Evolutionary conservation across 2,888 invertebrate genomes (phyloP), one percentile per base, ranked within the genome.

Genomic region (Sipunculus nudus): DNA sequence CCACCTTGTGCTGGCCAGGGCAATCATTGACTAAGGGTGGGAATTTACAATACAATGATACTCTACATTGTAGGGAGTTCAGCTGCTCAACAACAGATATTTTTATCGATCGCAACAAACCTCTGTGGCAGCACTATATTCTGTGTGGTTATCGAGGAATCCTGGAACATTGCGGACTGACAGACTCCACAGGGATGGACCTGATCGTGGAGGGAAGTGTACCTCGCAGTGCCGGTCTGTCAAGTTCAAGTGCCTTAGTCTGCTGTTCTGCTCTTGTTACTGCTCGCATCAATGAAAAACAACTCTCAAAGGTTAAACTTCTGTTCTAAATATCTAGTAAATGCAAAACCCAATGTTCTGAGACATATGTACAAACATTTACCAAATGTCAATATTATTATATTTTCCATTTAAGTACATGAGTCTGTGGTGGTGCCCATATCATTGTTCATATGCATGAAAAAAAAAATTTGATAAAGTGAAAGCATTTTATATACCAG

Each of bases 241-340:
- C 98, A 0, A 96, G 96, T 81, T 98, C 98, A 26, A 97, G 96
- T 79, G 98, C 99, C 21, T 86, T 99, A 59, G 99, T 99, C 6
- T 95, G 96, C 80, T 92, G 95, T 31, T 91, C 96, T 3, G 92
- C 94, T 39, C 86, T 99, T 41, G 89, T 92, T 32, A 90, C 91
- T 58, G 85, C 91, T 53, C 85, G 89, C 71, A 88, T 89, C n/a
- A 87, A 88, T 77, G 84, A 67, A 47, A 74, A 75, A 62, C 58
- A 70, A n/a, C 49, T 76, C 39, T 54, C 75, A 19, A 79, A 80
- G 79, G 81, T 80, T n/a, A n/a, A n/a, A n/a, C n/a, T n/a, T n/a
- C n/a, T n/a, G n/a, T n/a, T n/a, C n/a, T 46, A 53, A 35, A 8
- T n/a, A n/a, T n/a, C n/a, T n/a, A n/a, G n/a, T n/a, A n/a, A n/a